Percentiles rank a stretch among this genome's conserved stretches.
These are phyloP conservation scores for Lacanobia wlatinum DNA, from an alignment of 2,888 invertebrate genomes.

Conservation along the genomic window DNA sequence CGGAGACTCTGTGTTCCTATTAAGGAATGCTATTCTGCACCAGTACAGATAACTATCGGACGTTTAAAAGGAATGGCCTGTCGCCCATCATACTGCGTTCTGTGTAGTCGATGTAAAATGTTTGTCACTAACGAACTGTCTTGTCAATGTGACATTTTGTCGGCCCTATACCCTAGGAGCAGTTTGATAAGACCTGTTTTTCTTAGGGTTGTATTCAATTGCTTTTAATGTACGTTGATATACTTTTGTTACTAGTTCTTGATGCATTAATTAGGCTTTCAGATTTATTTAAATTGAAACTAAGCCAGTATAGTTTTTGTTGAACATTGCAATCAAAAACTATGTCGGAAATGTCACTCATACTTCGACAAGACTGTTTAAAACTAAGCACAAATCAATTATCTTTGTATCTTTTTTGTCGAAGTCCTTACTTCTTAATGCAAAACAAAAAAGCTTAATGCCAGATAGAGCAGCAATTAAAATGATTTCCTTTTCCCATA, in stretches of 20 bases:
- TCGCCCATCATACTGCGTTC: constrained; percentile 40
- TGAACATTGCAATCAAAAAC: constrained; percentile 7
- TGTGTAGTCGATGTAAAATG: constrained; percentile 41
- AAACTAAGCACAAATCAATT: constrained; percentile 14
- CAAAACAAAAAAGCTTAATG: constrained; percentile 12
- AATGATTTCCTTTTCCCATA: constrained; percentile 50
- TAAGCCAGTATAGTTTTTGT: neutral
- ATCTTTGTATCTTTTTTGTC: constrained; percentile 19
- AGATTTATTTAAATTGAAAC: neutral
- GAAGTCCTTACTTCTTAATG: neutral
- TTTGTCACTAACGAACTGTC: constrained; percentile 54
- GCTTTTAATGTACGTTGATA: neutral
- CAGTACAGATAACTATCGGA: constrained; percentile 55
- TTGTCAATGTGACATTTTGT: constrained; percentile 52
- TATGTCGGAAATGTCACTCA: constrained; percentile 34
- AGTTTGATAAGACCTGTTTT: constrained; percentile 20
- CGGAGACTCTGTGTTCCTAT: constrained; percentile 53
- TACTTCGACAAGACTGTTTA: constrained; percentile 9
- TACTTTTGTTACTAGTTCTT: neutral
- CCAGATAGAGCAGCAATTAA: constrained; percentile 41
- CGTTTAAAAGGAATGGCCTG: constrained; percentile 53
- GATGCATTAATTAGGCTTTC: neutral
- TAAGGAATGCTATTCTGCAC: constrained; percentile 61
- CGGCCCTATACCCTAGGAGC: constrained; percentile 16
- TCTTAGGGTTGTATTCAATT: constrained; percentile 11